Conservation (phyloP, 92 coral and sea anemone species). For the Heteractis magnifica region DNA sequence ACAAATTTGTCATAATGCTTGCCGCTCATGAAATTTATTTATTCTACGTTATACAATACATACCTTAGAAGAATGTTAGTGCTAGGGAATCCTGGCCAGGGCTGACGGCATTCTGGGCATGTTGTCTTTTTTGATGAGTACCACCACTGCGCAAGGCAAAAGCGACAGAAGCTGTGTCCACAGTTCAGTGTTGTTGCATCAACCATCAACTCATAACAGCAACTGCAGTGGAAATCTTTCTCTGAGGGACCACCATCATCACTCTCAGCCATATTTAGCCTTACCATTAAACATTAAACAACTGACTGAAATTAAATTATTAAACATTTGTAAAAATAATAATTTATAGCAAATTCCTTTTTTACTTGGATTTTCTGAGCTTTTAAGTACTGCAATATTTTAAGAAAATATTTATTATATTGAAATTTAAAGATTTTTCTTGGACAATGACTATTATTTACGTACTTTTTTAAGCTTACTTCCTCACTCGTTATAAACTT, state of each 20-base stretch:
- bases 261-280: constrained; percentile 18
- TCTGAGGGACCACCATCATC: constrained; percentile 40
- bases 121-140: constrained; percentile 66
- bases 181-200: constrained; percentile 96
- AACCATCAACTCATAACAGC: constrained; percentile 94
- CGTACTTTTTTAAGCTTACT: no score
- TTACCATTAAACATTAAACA: not conserved
- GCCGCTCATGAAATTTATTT: no score
- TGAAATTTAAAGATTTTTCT: no score
- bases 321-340: not conserved
- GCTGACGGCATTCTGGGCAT: constrained; percentile 89
- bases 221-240: constrained; percentile 81
- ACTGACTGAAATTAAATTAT: not conserved
- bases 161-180: constrained; percentile 94
- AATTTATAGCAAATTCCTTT: no score
- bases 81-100: constrained; percentile 81
- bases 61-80: constrained; percentile 76
- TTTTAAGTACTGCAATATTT: no score
- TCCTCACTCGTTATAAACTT: no score
- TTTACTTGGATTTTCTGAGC: no score
- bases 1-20: no score
- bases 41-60: no score
- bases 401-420: no score
- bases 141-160: constrained; percentile 93
- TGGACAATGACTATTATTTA: no score